These are phyloP conservation scores for Erebia aethiops DNA, from an alignment of 2,888 invertebrate species.

Conservation along the genomic window DNA sequence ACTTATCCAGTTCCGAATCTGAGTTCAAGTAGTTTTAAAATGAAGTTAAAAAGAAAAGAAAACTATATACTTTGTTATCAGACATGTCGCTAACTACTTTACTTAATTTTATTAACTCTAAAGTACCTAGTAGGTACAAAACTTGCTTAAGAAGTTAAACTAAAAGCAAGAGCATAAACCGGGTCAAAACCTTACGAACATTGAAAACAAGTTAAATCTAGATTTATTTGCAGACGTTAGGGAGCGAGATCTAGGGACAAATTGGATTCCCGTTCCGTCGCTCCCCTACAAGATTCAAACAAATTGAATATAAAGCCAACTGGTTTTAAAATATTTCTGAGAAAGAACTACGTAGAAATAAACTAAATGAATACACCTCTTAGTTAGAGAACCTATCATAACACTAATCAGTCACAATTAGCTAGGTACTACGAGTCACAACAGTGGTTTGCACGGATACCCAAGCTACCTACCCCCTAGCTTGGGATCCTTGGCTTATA, in stretches of 20 bases:
- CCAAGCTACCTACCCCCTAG: too few relatives aligned
- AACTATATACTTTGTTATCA: too few relatives aligned
- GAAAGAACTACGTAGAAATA: conserved; percentile 27
- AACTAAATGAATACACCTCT: conserved; percentile 13
- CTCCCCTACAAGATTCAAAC: conserved; percentile 14
- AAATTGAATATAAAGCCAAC: conserved; percentile 35
- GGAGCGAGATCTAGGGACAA: conserved; percentile 51
- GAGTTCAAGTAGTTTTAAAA: too few relatives aligned
- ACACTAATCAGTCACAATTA: too few relatives aligned
- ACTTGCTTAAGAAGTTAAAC: background rate
- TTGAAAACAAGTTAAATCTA: conserved; percentile 22
- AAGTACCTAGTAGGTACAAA: background rate
- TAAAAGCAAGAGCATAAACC: background rate
- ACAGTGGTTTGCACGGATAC: too few relatives aligned
- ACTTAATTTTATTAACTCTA: background rate
- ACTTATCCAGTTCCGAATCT: too few relatives aligned
- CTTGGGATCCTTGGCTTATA: too few relatives aligned
- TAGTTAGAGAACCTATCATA: too few relatives aligned
- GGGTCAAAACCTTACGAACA: conserved; percentile 15
- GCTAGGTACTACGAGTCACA: too few relatives aligned
- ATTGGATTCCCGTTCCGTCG: conserved; percentile 51
- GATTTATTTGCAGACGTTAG: conserved; percentile 28
- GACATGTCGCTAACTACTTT: too few relatives aligned
- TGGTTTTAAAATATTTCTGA: conserved; percentile 43
- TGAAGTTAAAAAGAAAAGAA: too few relatives aligned